phyloP scores from a whole-genome alignment of 2,888 invertebrate species.

The Crematogaster levior region DNA sequence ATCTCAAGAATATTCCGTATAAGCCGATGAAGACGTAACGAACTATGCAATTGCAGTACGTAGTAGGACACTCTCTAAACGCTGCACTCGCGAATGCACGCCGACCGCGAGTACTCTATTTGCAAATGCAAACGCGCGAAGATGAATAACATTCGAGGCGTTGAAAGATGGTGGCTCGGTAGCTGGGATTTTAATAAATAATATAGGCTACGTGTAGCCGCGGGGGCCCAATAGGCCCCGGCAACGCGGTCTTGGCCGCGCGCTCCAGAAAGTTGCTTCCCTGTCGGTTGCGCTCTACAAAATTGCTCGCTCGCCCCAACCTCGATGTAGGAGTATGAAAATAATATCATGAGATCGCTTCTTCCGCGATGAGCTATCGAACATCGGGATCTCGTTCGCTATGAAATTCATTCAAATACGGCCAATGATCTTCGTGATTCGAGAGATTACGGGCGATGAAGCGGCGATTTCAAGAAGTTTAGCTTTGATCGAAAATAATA shows the following conservation, averaged over 20 bases:
- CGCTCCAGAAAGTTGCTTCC: constrained; percentile 64
- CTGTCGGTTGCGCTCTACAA: constrained; percentile 57
- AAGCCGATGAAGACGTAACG: constrained; percentile 27
- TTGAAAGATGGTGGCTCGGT: constrained; percentile 42
- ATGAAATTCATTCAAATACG: constrained; percentile 10
- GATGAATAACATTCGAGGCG: constrained; percentile 41
- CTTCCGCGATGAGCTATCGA: constrained; percentile 26
- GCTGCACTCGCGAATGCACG: constrained; percentile 22
- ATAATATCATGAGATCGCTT: constrained; percentile 21
- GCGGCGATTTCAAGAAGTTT: neutral
- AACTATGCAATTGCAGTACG: constrained; percentile 20
- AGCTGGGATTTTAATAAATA: constrained; percentile 56
- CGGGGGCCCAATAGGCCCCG: constrained; percentile 41
- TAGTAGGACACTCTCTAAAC: constrained; percentile 42
- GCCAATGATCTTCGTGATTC: neutral
- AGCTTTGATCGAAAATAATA: neutral
- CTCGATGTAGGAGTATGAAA: constrained; percentile 37
- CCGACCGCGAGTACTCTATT: constrained; percentile 27
- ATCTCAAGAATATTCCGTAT: neutral
- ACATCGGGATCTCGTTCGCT: constrained; percentile 8
- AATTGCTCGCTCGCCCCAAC: constrained; percentile 45
- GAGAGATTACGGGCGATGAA: neutral
- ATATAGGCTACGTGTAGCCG: constrained; percentile 21
- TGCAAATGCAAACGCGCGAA: constrained; percentile 30
- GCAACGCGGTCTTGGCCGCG: constrained; percentile 50